phyloP scores from a whole-genome alignment of 2,797 vertebrate genomes.

The Spheniscus humboldti region DNA sequence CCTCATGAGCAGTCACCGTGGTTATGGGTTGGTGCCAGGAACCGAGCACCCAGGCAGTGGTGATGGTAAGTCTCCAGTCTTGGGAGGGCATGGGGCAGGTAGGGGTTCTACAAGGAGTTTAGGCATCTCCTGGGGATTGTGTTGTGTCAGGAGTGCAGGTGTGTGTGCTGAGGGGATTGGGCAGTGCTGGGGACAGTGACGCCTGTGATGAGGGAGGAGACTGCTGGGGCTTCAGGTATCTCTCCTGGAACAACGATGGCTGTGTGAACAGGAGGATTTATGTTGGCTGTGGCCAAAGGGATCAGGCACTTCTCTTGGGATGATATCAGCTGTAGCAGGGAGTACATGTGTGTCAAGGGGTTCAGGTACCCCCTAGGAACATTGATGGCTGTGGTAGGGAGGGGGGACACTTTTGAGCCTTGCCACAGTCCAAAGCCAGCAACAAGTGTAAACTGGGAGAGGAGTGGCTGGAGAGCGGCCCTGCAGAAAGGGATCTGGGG shows the following conservation, averaged over 20 bases:
- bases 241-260: neutral
- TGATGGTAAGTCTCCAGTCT: slow-evolving; percentile 77
- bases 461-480: neutral
- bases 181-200: neutral
- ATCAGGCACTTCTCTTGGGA: neutral
- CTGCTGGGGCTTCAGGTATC: neutral
- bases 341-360: neutral
- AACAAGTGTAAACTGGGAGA: neutral
- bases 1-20: slow-evolving; percentile 81
- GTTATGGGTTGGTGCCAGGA: slow-evolving; percentile 76
- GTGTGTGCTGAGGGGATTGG: neutral
- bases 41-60: slow-evolving; percentile 66
- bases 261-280: neutral
- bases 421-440: neutral
- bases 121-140: neutral
- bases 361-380: neutral
- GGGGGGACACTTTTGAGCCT: neutral
- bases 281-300: neutral
- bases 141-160: neutral
- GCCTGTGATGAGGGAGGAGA: neutral
- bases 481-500: neutral
- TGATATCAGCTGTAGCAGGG: neutral
- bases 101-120: neutral
- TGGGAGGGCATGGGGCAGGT: fast-evolving
- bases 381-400: neutral